Evolutionary conservation across 2,113 vertebrate species (phyloP).

Genomic region (Grammomys surdaster): DNA sequence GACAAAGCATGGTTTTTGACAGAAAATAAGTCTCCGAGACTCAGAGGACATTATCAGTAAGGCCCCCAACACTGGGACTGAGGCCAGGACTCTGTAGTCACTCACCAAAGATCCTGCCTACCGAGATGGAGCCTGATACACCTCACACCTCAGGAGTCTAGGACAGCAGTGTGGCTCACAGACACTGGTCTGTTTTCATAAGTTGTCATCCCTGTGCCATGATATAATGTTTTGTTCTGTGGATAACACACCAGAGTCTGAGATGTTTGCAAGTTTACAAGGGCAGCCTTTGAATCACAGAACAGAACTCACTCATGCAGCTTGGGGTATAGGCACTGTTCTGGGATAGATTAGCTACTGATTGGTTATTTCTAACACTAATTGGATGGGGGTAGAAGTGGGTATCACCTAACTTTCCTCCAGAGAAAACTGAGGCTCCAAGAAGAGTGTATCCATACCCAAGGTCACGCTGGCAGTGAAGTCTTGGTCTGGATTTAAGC

Average conservation of each 20-base stretch:
- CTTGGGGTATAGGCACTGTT: fast-evolving
- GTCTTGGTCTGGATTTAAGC: not conserved
- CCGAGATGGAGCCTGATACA: not conserved
- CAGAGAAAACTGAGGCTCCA: conserved; percentile 43
- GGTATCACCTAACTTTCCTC: fast-evolving
- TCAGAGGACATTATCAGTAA: not conserved
- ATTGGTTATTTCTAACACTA: fast-evolving
- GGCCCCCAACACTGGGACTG: not conserved
- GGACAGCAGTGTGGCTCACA: not conserved
- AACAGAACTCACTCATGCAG: not conserved
- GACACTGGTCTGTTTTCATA: not conserved
- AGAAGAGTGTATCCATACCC: not conserved
- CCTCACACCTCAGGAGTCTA: not conserved
- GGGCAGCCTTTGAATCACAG: not conserved
- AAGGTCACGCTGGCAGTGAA: not conserved
- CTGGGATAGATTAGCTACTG: not conserved
- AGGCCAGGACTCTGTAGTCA: not conserved
- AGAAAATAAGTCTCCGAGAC: not conserved
- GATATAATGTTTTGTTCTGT: not conserved
- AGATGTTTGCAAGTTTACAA: not conserved
- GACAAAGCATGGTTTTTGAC: too few relatives aligned
- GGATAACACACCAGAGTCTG: not conserved
- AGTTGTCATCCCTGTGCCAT: not conserved
- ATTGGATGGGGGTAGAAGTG: fast-evolving
- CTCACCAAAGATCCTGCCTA: not conserved